Evolutionary conservation across 2,113 vertebrate species (phyloP), one percentile per base, ranked within the genome.

Genomic region (Cyanocitta stelleri): DNA sequence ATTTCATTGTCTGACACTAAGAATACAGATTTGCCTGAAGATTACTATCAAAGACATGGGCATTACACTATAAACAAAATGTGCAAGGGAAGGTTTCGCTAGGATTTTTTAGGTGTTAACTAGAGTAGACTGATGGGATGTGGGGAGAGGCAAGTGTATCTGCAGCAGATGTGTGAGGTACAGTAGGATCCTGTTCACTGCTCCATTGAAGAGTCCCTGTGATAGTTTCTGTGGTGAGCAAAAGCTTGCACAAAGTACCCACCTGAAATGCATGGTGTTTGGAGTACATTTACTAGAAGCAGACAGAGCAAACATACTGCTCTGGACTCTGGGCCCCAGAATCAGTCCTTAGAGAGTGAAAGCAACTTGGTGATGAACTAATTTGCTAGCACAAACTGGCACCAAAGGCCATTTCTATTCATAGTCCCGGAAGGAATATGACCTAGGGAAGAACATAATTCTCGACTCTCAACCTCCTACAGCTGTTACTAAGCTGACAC

Each of bases 261-360:
- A 0, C 49, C 20, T 67, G 56, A 68, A 73, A 61, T 10, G 3
- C 0, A 0, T 11, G 8, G 20, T 48, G 41, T 51, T 78, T 68
- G 43, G 18, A 79, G 27, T 33, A 12, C 14, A 19, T 54, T 71
- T 41, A 20, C 37, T 55, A 20, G 46, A 81, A 74, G 17, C 4
- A 94, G 37, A 59, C 21, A 74, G 37, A 84, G 8, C 4, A 85
- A 63, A 68, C 18, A 13, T 10, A 9, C 13, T 55, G 33, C 41
- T 90, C 63, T 68, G 58, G 21, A 39, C 23, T 82, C 30, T 35
- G 33, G 54, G 61, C 21, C 26, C 10, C 49, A 75, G 26, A 63
- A 32, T 46, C 20, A 48, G 18, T 46, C 61, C 23, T 58, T 51
- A 35, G 32, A 84, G 17, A 66, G 23, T 3, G 4, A 80, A 89